phyloP scores from a whole-genome alignment of 37 sponge, comb jelly and placozoan genomes.

The Spongilla lacustris region DNA sequence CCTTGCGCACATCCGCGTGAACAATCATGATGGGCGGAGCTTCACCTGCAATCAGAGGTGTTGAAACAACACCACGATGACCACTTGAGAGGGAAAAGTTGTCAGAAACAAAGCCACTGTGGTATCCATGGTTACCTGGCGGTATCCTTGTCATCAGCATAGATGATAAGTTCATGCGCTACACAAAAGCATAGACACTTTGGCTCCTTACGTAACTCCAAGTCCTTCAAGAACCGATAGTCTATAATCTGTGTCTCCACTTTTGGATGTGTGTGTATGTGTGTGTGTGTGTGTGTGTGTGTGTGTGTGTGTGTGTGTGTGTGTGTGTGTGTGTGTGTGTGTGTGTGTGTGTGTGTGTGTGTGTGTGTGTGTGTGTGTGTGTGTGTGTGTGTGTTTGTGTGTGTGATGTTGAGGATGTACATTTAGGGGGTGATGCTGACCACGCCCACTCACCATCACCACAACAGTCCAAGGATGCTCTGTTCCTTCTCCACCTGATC shows the following conservation, averaged over 20 bases:
- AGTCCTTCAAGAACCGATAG: conserved; percentile 87
- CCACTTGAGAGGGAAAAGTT: no score
- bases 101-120: no score
- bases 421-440: no score
- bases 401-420: no score
- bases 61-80: neutral
- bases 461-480: conserved; percentile 77
- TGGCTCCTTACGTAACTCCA: conserved; percentile 79
- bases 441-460: conserved; percentile 79
- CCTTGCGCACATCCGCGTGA: conserved; percentile 71
- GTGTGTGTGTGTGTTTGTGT: no score
- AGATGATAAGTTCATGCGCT: conserved; percentile 80
- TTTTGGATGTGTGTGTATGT: neutral
- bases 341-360: no score
- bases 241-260: conserved; percentile 89
- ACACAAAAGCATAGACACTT: conserved; percentile 82
- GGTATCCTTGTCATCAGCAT: conserved; percentile 86
- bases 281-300: neutral
- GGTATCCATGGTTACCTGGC: conserved; percentile 39
- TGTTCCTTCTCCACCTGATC: conserved; percentile 83
- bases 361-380: no score
- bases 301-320: no score
- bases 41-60: neutral
- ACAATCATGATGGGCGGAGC: conserved; percentile 67
- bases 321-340: no score